Evolutionary conservation across 2,113 vertebrate genomes (phyloP).

Genomic region (Ophiodon elongatus): DNA sequence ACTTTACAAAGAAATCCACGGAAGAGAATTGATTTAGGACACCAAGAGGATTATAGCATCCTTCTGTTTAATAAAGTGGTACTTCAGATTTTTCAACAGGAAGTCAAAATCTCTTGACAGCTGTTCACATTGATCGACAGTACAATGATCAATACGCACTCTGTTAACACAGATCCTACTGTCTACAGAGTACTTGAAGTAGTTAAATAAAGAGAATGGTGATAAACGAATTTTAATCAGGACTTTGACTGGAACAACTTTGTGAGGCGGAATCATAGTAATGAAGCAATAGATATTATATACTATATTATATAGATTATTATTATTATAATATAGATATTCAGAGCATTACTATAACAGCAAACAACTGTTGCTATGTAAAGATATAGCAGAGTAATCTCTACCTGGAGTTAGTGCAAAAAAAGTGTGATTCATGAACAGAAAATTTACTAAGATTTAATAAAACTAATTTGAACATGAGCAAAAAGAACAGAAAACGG

Average conservation of each 20-base stretch:
- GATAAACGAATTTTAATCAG: neutral
- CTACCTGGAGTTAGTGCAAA: neutral
- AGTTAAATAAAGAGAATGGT: neutral
- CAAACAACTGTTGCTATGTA: no score
- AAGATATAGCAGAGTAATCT: no score
- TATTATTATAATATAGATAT: no score
- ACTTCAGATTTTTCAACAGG: slow-evolving; percentile 18
- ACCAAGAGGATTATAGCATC: slow-evolving; percentile 11
- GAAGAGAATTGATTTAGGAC: slow-evolving; percentile 10
- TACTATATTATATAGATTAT: neutral
- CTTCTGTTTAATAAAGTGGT: slow-evolving; percentile 40
- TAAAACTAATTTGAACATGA: neutral
- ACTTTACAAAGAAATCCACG: neutral
- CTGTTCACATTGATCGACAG: slow-evolving; percentile 56
- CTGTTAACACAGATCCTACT: slow-evolving; percentile 14
- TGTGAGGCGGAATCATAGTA: neutral
- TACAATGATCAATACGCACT: slow-evolving; percentile 45
- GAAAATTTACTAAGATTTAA: neutral
- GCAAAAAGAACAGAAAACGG: neutral
- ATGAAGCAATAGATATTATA: neutral
- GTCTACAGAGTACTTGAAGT: slow-evolving; percentile 27
- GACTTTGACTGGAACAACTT: neutral
- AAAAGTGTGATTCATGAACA: neutral
- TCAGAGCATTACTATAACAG: no score
- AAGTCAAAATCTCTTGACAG: slow-evolving; percentile 35